Percentiles rank a stretch among this genome's conserved stretches.
phyloP scores from a whole-genome alignment of 2,113 vertebrate genomes.

The Rhineura floridana region DNA sequence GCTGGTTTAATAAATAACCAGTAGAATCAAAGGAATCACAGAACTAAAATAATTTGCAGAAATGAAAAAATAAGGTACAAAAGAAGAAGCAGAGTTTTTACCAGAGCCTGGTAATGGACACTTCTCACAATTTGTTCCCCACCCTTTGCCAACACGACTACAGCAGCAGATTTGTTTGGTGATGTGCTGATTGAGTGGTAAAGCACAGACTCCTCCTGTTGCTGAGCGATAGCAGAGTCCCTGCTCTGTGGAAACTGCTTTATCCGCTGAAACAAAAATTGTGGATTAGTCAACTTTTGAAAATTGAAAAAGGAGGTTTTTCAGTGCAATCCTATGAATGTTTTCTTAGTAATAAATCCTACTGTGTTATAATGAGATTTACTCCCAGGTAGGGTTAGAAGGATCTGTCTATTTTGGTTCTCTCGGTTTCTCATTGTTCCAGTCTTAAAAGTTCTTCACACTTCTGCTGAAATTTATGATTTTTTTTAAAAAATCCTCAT shows the following conservation, averaged over 20 bases:
- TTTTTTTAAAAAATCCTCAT: no score
- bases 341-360: not conserved
- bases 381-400: not conserved
- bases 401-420: no score
- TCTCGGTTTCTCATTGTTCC: no score
- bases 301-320: not conserved
- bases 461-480: no score
- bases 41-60: not conserved
- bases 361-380: not conserved
- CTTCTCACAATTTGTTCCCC: constrained; percentile 85
- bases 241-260: constrained; percentile 86
- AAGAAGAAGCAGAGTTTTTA: constrained; percentile 52
- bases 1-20: not conserved
- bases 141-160: constrained; percentile 96
- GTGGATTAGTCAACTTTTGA: not conserved
- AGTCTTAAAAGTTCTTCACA: no score
- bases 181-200: constrained; percentile 90
- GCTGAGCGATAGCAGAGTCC: constrained; percentile 86
- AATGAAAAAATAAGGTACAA: not conserved
- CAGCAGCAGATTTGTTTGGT: constrained; percentile 99
- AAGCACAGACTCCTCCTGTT: constrained; percentile 76
- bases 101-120: constrained; percentile 90
- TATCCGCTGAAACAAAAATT: constrained; percentile 86
- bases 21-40: constrained; percentile 10
- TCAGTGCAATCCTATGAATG: not conserved